These are phyloP conservation scores for Geodia barretti DNA, from an alignment of 37 sponge, comb jelly and placozoan species.

Conservation along the genomic window DNA sequence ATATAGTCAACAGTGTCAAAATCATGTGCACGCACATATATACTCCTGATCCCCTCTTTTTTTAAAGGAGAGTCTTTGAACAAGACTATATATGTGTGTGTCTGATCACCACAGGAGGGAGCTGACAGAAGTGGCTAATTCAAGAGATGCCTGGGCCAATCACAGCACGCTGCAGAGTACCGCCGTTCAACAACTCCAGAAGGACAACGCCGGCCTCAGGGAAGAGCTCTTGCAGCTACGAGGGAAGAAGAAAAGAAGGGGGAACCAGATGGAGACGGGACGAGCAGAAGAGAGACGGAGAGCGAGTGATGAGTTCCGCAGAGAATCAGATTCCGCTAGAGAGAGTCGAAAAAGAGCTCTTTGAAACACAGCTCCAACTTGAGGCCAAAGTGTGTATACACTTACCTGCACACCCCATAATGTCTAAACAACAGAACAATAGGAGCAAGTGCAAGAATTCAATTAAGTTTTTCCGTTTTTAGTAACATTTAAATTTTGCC, in stretches of 20 bases:
- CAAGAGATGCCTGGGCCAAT: constrained; percentile 9
- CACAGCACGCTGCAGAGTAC: constrained; percentile 5
- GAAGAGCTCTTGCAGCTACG: not conserved
- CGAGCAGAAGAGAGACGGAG: not conserved
- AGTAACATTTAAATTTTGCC: too few relatives aligned
- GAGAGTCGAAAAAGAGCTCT: constrained; percentile 60
- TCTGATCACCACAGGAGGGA: too few relatives aligned
- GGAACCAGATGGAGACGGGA: not conserved
- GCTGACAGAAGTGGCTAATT: not conserved
- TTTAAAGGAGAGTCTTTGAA: too few relatives aligned
- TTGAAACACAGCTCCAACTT: constrained; percentile 26
- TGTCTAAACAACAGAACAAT: too few relatives aligned
- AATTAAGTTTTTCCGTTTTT: too few relatives aligned
- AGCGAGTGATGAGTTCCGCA: not conserved
- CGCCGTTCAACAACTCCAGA: constrained; percentile 13
- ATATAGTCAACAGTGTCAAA: too few relatives aligned
- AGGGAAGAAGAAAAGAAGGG: not conserved
- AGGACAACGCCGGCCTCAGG: not conserved
- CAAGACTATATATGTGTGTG: too few relatives aligned
- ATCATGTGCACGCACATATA: too few relatives aligned
- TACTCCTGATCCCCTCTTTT: too few relatives aligned
- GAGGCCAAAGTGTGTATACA: constrained; percentile 21
- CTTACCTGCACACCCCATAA: too few relatives aligned
- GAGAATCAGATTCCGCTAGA: constrained; percentile 23
- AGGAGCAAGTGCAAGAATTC: too few relatives aligned